Evolutionary conservation across 2,113 vertebrate species (phyloP).

Genomic region (Ictalurus furcatus): DNA sequence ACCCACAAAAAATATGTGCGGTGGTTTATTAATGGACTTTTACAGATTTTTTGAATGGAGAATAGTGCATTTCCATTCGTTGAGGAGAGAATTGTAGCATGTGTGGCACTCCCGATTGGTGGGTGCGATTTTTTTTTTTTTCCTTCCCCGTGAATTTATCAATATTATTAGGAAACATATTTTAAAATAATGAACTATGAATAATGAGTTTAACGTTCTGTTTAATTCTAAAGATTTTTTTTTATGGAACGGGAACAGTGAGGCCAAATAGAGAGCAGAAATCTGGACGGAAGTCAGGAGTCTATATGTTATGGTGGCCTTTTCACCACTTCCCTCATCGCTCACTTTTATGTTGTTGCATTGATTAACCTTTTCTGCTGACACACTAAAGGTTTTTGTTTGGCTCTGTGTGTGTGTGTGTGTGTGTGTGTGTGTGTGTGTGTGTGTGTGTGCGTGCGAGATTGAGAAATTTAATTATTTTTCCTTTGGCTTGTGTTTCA

Average conservation of each 20-base stretch:
- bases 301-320: slow-evolving; percentile 31
- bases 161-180: not conserved
- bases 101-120: not conserved
- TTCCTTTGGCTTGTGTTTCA: not conserved
- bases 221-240: not conserved
- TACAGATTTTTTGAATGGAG: not conserved
- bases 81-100: not conserved
- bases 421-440: not conserved
- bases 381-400: slow-evolving; percentile 30
- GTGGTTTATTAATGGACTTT: not conserved
- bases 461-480: not conserved
- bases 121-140: not conserved
- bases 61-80: not conserved
- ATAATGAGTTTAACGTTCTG: not conserved
- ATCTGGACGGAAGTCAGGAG: not conserved
- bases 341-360: slow-evolving; percentile 45
- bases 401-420: slow-evolving; percentile 6
- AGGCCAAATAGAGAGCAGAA: not conserved
- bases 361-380: slow-evolving; percentile 55
- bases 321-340: slow-evolving; percentile 13
- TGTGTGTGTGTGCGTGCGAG: not conserved
- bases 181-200: not conserved
- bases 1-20: not conserved
- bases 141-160: not conserved
- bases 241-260: not conserved